Base-by-base conservation (phyloP, 2,888 invertebrate genomes). In the Scrobipalpa costella region DNA sequence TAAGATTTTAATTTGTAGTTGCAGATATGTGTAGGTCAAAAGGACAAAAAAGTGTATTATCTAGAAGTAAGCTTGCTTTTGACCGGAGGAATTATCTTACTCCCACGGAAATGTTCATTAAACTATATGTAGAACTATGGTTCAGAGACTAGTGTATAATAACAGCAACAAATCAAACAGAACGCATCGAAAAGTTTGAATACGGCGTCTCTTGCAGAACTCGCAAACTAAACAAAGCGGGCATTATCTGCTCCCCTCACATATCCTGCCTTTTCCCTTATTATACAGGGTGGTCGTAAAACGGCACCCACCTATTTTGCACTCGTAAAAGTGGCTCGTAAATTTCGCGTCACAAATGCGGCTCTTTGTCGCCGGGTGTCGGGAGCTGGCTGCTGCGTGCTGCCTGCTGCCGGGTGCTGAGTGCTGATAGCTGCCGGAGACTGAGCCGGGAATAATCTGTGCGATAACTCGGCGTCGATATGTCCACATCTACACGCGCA, bases 251-350 rank as follows among this genome's bases (percentile, higher is more conserved):
- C 15, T 19, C 68, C 55, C 67, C 64, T 61, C 62, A 65, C 72
- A 63, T 76, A 72, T 77, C 75, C 77, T 73, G 64, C 68, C 66
- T 62, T 69, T 3, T 74, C 81, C 79, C 83, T 83, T 80, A 84
- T 85, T 85, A 85, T 82, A 80, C 84, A 76, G 86, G 85, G 80
- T 80, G 81, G 66, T 81, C 86, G 76, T 84, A 86, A 88, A 85
- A 75, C 78, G 81, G 77, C 81, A 78, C 84, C 87, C 80, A 88
- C 86, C 87, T 88, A 87, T 88, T 89, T 86, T 79, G 85, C 86
- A 86, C 83, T 85, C 89, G 85, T 89, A 89, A 89, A 88, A 85
- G 81, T 80, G 84, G 73, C 84, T 85, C 89, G 85, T 89, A 90
- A 88, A 88, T 87, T 88, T 79, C 73, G 73, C 80, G 82, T 83